These are phyloP conservation scores for Anoncus sp. DNA, from an alignment of 2,888 invertebrate species.

Conservation along the genomic window DNA sequence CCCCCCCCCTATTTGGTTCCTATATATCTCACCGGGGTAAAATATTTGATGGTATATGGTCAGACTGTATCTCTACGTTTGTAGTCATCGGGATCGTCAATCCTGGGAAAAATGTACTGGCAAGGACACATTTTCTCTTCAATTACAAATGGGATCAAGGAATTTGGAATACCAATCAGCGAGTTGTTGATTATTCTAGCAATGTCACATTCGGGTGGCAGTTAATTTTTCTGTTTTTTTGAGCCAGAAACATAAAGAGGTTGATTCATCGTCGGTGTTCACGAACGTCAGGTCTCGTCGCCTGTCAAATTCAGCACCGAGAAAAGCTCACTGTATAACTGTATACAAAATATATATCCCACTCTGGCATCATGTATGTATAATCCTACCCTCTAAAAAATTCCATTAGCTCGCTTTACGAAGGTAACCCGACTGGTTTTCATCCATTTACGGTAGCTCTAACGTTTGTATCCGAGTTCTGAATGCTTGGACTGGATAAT, in stretches of 20 bases:
- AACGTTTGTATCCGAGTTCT: slow-evolving; percentile 29
- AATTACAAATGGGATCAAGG: slow-evolving; percentile 24
- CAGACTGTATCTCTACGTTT: not conserved
- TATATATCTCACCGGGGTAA: slow-evolving; percentile 13
- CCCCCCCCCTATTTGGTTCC: too few relatives aligned
- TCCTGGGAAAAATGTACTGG: not conserved
- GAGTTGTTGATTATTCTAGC: slow-evolving; percentile 56
- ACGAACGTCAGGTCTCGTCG: slow-evolving; percentile 55
- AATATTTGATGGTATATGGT: slow-evolving; percentile 4
- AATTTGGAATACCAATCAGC: slow-evolving; percentile 51
- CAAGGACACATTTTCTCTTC: slow-evolving; percentile 10
- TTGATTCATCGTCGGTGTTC: slow-evolving; percentile 67
- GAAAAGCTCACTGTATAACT: not conserved
- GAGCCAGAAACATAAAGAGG: slow-evolving; percentile 50
- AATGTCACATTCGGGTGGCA: slow-evolving; percentile 61
- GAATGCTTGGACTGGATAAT: slow-evolving; percentile 68
- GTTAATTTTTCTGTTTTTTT: slow-evolving; percentile 65
- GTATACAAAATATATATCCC: slow-evolving; percentile 1
- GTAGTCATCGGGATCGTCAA: slow-evolving; percentile 24
- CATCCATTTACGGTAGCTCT: not conserved
- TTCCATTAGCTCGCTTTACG: slow-evolving; percentile 79
- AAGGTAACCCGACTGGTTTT: too few relatives aligned
- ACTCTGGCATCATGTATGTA: slow-evolving; percentile 60
- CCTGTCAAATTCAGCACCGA: slow-evolving; percentile 63
- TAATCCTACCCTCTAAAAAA: slow-evolving; percentile 82